Evolutionary conservation across 2,797 vertebrate species (phyloP).

Genomic region (Odontamblyopus lacepedii): DNA sequence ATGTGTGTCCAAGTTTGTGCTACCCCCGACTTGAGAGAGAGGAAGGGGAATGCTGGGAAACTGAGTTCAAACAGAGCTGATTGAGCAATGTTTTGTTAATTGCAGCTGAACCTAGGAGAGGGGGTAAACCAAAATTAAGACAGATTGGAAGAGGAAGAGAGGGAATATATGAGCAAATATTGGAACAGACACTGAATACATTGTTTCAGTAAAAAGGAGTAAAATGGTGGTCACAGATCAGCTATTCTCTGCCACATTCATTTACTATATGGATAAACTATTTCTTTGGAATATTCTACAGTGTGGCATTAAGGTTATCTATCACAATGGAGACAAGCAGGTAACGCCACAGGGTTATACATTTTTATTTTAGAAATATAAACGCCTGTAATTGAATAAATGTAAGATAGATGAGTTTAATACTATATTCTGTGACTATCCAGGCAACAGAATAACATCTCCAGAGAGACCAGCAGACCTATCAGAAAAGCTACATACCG

Average conservation of each 20-base stretch:
- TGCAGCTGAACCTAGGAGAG: background rate
- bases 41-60: constrained; percentile 34
- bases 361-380: too few relatives aligned
- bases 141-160: background rate
- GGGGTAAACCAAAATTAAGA: background rate
- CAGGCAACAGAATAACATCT: too few relatives aligned
- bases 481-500: too few relatives aligned
- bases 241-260: background rate
- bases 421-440: too few relatives aligned
- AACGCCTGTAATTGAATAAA: too few relatives aligned
- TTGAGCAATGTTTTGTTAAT: constrained; percentile 1
- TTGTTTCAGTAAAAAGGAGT: background rate
- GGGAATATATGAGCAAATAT: background rate
- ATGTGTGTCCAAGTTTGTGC: constrained; percentile 10
- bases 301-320: too few relatives aligned
- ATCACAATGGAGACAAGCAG: too few relatives aligned
- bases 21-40: constrained; percentile 16
- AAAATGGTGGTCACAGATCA: background rate
- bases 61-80: constrained; percentile 39
- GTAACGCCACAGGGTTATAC: too few relatives aligned
- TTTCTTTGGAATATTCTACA: background rate
- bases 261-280: background rate
- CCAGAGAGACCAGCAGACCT: too few relatives aligned
- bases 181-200: background rate
- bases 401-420: too few relatives aligned